Evolutionary conservation across 2,888 invertebrate species (phyloP).

Genomic region (Agrotis puta): DNA sequence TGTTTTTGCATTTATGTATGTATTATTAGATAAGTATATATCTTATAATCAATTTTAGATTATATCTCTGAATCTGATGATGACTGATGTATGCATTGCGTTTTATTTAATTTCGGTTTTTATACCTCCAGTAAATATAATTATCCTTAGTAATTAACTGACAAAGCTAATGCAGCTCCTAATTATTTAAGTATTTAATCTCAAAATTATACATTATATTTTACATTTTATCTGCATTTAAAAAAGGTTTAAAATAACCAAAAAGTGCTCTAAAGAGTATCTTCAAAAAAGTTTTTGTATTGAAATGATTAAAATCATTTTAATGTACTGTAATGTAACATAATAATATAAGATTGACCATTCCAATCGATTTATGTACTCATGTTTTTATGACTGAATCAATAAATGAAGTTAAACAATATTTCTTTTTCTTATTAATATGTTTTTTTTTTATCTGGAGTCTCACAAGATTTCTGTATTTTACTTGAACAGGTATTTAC

Average conservation of each 20-base stretch:
- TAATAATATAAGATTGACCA: not conserved
- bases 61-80: not conserved
- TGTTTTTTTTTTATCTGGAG: no score
- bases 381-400: slow-evolving; percentile 36
- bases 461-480: no score
- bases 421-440: no score
- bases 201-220: not conserved
- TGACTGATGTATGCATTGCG: not conserved
- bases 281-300: not conserved
- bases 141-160: not conserved
- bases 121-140: not conserved
- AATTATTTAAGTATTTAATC: not conserved
- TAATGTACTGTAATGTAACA: not conserved
- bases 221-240: not conserved
- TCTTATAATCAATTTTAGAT: not conserved
- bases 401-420: slow-evolving; percentile 41
- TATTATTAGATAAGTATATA: not conserved
- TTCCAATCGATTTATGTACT: slow-evolving; percentile 7
- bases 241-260: not conserved
- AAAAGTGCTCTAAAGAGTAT: not conserved
- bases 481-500: no score
- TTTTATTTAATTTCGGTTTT: not conserved
- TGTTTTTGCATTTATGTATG: slow-evolving; percentile 30
- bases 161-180: not conserved
- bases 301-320: not conserved